Evolutionary conservation across 2,797 vertebrate species (phyloP), one percentile per base, ranked within the genome.

Genomic region (Enteromius fasciolatus): DNA sequence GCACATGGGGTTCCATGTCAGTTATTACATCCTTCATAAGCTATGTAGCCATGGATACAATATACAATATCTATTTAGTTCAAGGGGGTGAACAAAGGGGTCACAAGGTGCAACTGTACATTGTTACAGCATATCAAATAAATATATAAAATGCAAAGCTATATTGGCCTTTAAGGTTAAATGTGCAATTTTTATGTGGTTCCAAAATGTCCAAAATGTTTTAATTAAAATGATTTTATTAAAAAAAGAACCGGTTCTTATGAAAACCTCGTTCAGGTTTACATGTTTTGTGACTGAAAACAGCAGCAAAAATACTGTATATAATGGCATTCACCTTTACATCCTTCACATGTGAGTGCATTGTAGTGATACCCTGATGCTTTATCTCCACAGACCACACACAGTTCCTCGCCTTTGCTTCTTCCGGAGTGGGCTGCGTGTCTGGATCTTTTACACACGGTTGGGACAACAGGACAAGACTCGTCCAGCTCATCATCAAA

Each of bases 331-430:
- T 88, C 82, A 99, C 98, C 98, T 98, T 99, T 99, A 87, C 98
- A 99, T 39, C 98, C 98, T 89, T 99, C 98, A 89, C 98, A 99
- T 81, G 98, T 99, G 50, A 99, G 96, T 28, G 98, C 98, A 0
- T 99, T 99, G 88, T 99, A 99, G 88, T 99, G 98, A 87, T 99
- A 99, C 48, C 98, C 98, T 10, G 98, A 99, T 1, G 98, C 98
- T 91, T 98, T 97, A 93, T 99, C 98, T 80, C 98, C 98, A 14
- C 98, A 99, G 83, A 99, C 97, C 17, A 99, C 97, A 83, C 98
- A 99, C 64, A 99, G 92, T 90, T 99, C 97, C 84, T 99, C 96
- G 80, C 97, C 97, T 94, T 98, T 99, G 66, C 95, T 91, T 86
- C 95, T 93, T 81, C 96, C 97, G 0, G 89, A 82, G 9, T 96